phyloP scores from a whole-genome alignment of 1,140 invertebrate species.

The Drosophila ironensis region DNA sequence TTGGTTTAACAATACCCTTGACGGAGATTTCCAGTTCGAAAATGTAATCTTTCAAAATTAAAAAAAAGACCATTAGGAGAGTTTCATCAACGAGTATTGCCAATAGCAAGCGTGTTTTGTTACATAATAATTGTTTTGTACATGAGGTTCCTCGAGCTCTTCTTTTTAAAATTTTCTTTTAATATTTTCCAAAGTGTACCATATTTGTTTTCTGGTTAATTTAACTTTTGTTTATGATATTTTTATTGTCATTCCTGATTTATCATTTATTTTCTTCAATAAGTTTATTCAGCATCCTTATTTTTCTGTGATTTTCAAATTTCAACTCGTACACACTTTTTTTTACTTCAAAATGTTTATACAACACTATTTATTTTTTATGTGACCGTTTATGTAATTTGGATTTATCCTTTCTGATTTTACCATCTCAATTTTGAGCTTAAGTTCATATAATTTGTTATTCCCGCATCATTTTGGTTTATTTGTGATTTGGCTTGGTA shows the following conservation, averaged over 20 bases:
- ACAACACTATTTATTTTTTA: too few species aligned
- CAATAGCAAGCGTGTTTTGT: conserved; percentile 75
- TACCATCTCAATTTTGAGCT: too few species aligned
- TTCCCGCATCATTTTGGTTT: neutral
- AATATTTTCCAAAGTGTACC: neutral
- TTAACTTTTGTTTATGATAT: neutral
- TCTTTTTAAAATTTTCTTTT: neutral
- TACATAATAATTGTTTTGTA: conserved; percentile 38
- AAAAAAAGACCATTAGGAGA: conserved; percentile 36
- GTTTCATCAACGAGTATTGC: conserved; percentile 66
- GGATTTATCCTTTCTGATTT: too few species aligned
- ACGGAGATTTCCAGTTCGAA: conserved; percentile 47
- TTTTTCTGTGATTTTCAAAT: too few species aligned
- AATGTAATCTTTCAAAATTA: neutral
- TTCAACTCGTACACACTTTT: too few species aligned
- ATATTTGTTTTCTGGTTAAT: neutral
- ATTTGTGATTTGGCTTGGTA: conserved; percentile 4
- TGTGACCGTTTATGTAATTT: too few species aligned
- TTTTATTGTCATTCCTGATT: conserved; percentile 3
- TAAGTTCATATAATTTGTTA: neutral
- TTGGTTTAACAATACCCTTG: conserved; percentile 77
- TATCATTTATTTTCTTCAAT: conserved; percentile 2
- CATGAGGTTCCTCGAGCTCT: conserved; percentile 9
- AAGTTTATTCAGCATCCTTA: neutral
- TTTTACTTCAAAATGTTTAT: too few species aligned